A percentile compares a stretch with the other conserved stretches of the same genome.
phyloP scores from a whole-genome alignment of 2,888 invertebrate species.

The Spodoptera picta region DNA sequence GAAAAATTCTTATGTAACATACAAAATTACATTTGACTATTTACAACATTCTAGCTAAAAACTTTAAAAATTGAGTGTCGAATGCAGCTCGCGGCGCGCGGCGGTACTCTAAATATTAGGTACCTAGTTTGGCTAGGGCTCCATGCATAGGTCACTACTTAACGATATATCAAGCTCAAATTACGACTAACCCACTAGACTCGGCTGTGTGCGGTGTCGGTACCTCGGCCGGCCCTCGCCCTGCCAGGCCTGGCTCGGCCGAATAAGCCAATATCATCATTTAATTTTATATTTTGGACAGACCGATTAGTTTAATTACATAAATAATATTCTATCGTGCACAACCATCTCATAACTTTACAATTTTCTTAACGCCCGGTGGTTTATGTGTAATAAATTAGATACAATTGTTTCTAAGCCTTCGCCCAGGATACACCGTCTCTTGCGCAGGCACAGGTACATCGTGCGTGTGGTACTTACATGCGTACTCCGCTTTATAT shows the following conservation, averaged over 20 bases:
- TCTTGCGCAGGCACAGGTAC: conserved; percentile 24
- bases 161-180: conserved; percentile 77
- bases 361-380: conserved; percentile 64
- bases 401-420: conserved; percentile 22
- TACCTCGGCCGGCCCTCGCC: too few relatives aligned
- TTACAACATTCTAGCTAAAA: conserved; percentile 85
- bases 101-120: conserved; percentile 79
- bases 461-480: conserved; percentile 22
- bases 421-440: conserved; percentile 20
- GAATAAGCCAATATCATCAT: conserved; percentile 68
- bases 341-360: conserved; percentile 85
- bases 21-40: conserved; percentile 87
- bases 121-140: conserved; percentile 81
- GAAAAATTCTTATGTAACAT: conserved; percentile 85
- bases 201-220: conserved; percentile 50
- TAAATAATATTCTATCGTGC: conserved; percentile 83
- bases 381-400: conserved; percentile 41
- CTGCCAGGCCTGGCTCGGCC: conserved; percentile 50
- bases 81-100: conserved; percentile 67
- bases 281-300: conserved; percentile 76
- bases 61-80: conserved; percentile 72
- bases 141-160: conserved; percentile 81
- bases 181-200: conserved; percentile 65
- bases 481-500: conserved; percentile 23
- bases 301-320: conserved; percentile 79